Base-by-base conservation (phyloP, 1,140 invertebrate species). In the Gonatopus flavifemur region DNA sequence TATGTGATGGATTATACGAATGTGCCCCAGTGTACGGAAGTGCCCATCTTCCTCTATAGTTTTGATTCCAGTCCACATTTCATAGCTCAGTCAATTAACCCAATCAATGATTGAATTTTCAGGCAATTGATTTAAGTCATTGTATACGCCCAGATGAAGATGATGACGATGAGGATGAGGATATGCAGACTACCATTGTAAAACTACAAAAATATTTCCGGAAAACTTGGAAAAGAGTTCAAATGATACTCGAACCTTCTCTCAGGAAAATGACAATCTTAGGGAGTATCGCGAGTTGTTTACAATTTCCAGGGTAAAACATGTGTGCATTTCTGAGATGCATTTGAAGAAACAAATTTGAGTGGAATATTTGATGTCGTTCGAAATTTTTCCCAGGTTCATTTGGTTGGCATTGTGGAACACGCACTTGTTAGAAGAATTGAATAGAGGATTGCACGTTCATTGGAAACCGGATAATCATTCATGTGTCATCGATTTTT, bases 261-360 rank as follows among this genome's bases (percentile, higher is more conserved):
- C 61, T 57, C 8, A 55, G 33, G 12, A 38, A 37, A 12, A 35
- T 28, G 9, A 68, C 59, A 12, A 6, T 61, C 1, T 39, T 55
- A 13, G 47, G 52, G 13, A 52, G 56, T 18, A 22, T 57, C 15
- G 35, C 47, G 3, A 48, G 55, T 30, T 18, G 60, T 28, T 32
- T 66, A 5, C 57, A 66, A 8, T 62, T 64, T 51, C 62, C 67
- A 1, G 64, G 67, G 67, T 69, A 66, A 64, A 18, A 41, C 5
- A 8, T 16, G 7, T n/a, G 10, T 32, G 12, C 4, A 20, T 40
- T 48, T 18, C 10, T 30, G 28, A 41, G 3, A 28, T 19, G 33
- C 9, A n/a, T 10, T 32, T 21, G 0, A 2, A 31, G 15, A 31
- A 1, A 10, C 20, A 3, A 8, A 9, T 20, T 3, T 21, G 1